phyloP scores from a whole-genome alignment of 2,888 invertebrate genomes.

The Eupithecia subfuscata region DNA sequence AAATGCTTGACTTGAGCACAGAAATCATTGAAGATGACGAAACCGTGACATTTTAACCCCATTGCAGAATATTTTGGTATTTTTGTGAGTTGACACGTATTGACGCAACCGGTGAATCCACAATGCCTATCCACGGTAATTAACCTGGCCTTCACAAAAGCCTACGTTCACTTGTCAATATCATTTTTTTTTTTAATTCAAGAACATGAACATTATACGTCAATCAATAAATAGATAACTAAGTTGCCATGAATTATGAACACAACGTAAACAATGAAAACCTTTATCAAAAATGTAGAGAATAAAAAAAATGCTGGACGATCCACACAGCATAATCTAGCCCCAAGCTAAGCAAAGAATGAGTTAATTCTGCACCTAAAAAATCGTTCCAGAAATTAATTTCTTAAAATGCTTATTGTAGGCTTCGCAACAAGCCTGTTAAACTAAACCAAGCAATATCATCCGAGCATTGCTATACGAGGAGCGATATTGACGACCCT shows the following conservation, averaged over 20 bases:
- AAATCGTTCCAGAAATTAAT: neutral
- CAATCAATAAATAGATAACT: neutral
- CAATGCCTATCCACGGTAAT: neutral
- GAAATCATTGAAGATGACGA: conserved; percentile 13
- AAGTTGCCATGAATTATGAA: neutral
- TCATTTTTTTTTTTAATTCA: neutral
- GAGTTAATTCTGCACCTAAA: neutral
- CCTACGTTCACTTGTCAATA: neutral
- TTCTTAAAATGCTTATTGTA: neutral
- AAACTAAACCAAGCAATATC: conserved; percentile 18
- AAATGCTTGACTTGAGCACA: conserved; percentile 14
- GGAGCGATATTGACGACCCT: conserved; percentile 1
- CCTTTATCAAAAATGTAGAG: neutral
- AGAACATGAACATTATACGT: neutral
- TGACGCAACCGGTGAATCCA: neutral
- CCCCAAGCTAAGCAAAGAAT: neutral
- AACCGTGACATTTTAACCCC: conserved; percentile 25
- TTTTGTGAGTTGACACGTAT: neutral
- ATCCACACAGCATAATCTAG: too few relatives aligned
- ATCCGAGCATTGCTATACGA: conserved; percentile 24
- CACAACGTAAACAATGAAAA: neutral
- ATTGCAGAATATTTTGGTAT: conserved; percentile 19
- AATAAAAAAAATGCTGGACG: too few relatives aligned
- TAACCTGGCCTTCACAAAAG: neutral
- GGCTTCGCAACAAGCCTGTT: conserved; percentile 15